Conservation (phyloP, 2,888 invertebrate species). For the Caenorhabditis afra region DNA sequence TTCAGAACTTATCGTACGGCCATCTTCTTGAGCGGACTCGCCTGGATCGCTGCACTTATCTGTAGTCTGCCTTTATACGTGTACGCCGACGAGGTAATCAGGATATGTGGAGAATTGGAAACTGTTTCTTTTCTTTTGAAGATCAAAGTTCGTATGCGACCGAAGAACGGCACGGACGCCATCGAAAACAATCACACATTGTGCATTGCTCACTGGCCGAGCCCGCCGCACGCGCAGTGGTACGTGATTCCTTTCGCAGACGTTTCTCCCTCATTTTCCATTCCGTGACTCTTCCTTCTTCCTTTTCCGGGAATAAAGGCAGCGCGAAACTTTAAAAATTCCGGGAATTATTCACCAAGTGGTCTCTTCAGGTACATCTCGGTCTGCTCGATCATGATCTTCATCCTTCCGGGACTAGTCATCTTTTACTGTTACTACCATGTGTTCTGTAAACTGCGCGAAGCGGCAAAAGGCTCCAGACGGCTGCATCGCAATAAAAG, state of each 20-base stretch:
- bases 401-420: constrained; percentile 76
- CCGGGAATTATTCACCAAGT: constrained; percentile 1
- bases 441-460: constrained; percentile 77
- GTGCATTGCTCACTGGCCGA: constrained; percentile 78
- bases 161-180: constrained; percentile 54
- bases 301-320: background rate
- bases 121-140: constrained; percentile 13
- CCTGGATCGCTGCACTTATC: constrained; percentile 75
- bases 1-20: constrained; percentile 73
- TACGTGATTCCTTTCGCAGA: constrained; percentile 40
- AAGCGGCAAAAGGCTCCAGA: constrained; percentile 72
- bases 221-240: constrained; percentile 72
- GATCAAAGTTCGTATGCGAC: constrained; percentile 60
- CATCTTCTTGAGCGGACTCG: constrained; percentile 70
- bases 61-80: constrained; percentile 75
- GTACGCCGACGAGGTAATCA: constrained; percentile 71
- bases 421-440: constrained; percentile 79
- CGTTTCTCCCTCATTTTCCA: constrained; percentile 16
- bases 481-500: constrained; percentile 71
- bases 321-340: constrained; percentile 6
- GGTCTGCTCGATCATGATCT: constrained; percentile 77
- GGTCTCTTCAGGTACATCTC: constrained; percentile 74
- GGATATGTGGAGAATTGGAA: background rate
- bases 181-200: constrained; percentile 68
- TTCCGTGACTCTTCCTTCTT: constrained; percentile 18